Evolutionary conservation across 2,113 vertebrate species (phyloP), one percentile per base, ranked within the genome.

Genomic region (Stegastes partitus): DNA sequence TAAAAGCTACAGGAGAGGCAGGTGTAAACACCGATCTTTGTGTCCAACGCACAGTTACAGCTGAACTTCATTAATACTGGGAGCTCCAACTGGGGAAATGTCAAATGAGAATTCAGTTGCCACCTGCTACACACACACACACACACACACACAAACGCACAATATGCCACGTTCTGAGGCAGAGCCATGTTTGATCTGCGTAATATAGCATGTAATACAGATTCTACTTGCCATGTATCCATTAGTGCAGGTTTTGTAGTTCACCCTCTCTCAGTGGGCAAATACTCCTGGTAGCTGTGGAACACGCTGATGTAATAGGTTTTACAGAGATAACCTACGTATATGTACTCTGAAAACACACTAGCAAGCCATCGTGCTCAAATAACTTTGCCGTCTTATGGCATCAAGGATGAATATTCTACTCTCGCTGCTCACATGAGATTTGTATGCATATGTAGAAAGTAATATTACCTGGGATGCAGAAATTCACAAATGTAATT

Each of bases 21-120:
- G 47, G 28, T 75, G 56, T 50, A 69, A 61, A 31, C 58, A 49
- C 5, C 5, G 25, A 34, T 25, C 47, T 62, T 57, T 50, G 50
- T 59, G 31, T 50, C 42, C 51, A 1, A 75, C 83, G 22, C 67
- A 66, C 58, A 61, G 50, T 68, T 72, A 66, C 25, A 74, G 65
- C 44, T 65, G 67, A 64, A 68, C 54, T 57, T 68, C 71, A 83
- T 83, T 83, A 55, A 81, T 70, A 74, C 4, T 21, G 21, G 19
- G 28, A 14, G 23, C 53, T 68, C 57, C 45, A 51, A 58, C 44
- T 56, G 23, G 55, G 62, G 10, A 69, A 64, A 62, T 22, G 67
- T 47, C 53, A 65, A 78, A 72, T 44, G 16, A 31, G 55, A 54
- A 61, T 54, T 64, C 34, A 42, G 5, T 44, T 21, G 18, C 53